Conservation (phyloP, 2,113 vertebrate species). For the Uria lomvia region DNA sequence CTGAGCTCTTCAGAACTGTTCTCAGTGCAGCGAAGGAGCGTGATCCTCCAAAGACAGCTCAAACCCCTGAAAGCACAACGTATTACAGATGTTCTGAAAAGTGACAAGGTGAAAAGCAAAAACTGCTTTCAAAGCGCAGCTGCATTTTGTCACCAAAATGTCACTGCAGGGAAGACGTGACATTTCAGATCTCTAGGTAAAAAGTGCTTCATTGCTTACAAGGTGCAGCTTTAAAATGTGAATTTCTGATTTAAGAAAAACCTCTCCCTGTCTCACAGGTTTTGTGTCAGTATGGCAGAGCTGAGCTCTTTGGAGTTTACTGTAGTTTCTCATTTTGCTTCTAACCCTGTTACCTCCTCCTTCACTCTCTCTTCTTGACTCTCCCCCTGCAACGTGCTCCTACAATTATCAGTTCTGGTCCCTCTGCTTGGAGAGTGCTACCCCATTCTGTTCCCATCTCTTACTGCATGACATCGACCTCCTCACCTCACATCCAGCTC, state of each 20-base stretch:
- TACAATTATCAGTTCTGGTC: not conserved
- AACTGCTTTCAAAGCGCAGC: not conserved
- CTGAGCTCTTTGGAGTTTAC: not conserved
- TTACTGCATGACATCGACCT: not conserved
- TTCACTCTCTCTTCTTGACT: not conserved
- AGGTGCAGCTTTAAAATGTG: not conserved
- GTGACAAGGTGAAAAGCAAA: conserved; percentile 16
- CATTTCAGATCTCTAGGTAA: conserved; percentile 37
- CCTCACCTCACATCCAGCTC: not conserved
- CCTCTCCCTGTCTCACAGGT: not conserved
- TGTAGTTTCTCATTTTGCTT: not conserved
- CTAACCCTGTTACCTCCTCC: not conserved
- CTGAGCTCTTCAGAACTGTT: not conserved
- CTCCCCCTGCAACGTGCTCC: not conserved
- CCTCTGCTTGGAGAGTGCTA: not conserved
- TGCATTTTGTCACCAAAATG: conserved; percentile 54
- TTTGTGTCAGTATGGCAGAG: not conserved
- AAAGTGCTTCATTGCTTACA: not conserved
- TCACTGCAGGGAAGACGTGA: not conserved
- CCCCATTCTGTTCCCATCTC: not conserved
- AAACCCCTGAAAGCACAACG: not conserved
- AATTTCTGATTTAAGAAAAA: conserved; percentile 24
- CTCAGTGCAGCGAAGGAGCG: not conserved
- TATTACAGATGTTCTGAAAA: conserved; percentile 3
- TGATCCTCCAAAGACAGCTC: conserved; percentile 31